Evolutionary conservation across 2,113 vertebrate species (phyloP).

Genomic region (Silurus glanis): DNA sequence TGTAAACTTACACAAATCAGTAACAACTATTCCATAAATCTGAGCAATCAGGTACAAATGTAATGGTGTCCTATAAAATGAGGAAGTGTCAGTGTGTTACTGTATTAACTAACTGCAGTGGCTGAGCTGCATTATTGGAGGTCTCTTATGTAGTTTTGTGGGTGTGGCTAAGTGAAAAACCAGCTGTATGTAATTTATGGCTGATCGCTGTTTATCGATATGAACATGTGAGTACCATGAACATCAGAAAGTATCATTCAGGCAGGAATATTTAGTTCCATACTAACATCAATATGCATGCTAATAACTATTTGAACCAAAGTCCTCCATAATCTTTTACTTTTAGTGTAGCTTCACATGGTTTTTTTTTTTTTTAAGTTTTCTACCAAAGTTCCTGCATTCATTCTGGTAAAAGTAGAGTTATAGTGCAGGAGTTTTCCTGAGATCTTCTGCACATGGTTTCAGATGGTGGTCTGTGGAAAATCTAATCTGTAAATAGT

Average conservation of each 20-base stretch:
- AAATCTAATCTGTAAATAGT: background rate
- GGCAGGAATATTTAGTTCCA: background rate
- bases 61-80: too few species aligned
- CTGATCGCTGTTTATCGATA: background rate
- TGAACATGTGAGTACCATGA: background rate
- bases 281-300: too few species aligned
- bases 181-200: background rate
- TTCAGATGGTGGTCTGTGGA: constrained; percentile 21
- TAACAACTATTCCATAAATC: too few species aligned
- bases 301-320: background rate
- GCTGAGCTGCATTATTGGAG: too few species aligned
- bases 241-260: background rate
- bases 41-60: too few species aligned
- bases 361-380: background rate
- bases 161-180: background rate
- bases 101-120: too few species aligned
- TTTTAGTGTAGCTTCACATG: background rate
- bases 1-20: too few species aligned
- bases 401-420: background rate
- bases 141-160: background rate
- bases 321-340: background rate
- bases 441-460: constrained; percentile 10
- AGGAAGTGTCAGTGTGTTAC: too few species aligned
- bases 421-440: background rate
- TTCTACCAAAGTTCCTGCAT: background rate